A percentile compares a stretch with the other conserved stretches of the same genome.
Evolutionary conservation across 2,797 vertebrate genomes (phyloP).

Genomic region (Liparis tanakae): DNA sequence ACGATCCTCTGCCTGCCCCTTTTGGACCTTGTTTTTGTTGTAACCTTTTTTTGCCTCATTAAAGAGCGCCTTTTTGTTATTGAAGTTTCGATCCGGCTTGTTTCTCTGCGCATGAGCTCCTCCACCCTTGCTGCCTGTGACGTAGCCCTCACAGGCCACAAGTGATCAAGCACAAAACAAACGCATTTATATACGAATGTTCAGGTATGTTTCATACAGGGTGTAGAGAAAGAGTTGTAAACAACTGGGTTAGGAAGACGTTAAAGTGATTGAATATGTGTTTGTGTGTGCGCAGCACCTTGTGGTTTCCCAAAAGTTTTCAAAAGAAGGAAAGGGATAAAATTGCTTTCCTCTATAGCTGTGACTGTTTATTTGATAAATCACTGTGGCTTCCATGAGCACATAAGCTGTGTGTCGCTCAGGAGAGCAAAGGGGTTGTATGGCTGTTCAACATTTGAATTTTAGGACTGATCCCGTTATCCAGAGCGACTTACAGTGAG

Average conservation of each 20-base stretch:
- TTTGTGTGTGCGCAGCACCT: neutral
- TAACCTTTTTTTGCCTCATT: no score
- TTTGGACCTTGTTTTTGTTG: no score
- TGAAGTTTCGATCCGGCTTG: no score
- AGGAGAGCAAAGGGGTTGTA: neutral
- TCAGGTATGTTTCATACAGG: neutral
- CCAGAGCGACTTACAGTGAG: neutral
- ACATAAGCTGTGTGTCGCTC: slow-evolving; percentile 15
- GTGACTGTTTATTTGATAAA: slow-evolving; percentile 37
- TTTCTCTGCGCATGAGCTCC: no score
- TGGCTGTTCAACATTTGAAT: slow-evolving; percentile 28
- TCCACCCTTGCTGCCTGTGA: no score
- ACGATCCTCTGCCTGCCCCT: no score
- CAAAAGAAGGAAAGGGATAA: slow-evolving; percentile 13
- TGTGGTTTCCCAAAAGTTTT: slow-evolving; percentile 23
- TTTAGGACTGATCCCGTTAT: neutral
- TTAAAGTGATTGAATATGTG: neutral
- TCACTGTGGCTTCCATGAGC: slow-evolving; percentile 18
- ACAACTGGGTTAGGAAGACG: slow-evolving; percentile 20
- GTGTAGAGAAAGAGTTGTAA: neutral
- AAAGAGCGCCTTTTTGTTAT: no score
- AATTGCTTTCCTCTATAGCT: slow-evolving; percentile 10
- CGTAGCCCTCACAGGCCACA: no score
- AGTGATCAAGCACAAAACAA: no score
- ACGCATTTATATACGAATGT: no score